Conservation (phyloP, 2,888 invertebrate genomes). For the Rhamphomyia laevipes region DNA sequence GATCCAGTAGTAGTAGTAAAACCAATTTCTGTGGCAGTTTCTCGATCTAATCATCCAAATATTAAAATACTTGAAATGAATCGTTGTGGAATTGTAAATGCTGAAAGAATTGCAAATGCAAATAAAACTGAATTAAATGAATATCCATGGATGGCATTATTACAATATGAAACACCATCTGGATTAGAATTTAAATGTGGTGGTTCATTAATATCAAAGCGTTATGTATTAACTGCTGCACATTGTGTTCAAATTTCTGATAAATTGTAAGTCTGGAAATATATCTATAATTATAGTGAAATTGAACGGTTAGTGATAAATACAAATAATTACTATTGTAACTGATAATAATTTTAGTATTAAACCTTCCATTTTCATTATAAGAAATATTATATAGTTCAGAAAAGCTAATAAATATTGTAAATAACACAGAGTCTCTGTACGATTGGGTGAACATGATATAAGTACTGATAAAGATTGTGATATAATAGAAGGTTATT, state of each 20-base stretch:
- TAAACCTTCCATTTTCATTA: neutral
- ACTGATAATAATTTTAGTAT: too few species aligned
- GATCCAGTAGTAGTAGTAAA: too few species aligned
- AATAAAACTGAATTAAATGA: slow-evolving; percentile 47
- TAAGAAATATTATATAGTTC: neutral
- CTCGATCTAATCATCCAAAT: too few species aligned
- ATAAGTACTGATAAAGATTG: slow-evolving; percentile 28
- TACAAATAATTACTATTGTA: too few species aligned
- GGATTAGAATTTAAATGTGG: slow-evolving; percentile 24
- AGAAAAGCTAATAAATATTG: neutral
- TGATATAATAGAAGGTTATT: slow-evolving; percentile 17
- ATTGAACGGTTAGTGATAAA: neutral
- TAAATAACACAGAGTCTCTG: slow-evolving; percentile 22
- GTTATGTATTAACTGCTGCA: slow-evolving; percentile 21
- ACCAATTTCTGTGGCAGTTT: too few species aligned
- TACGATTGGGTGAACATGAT: slow-evolving; percentile 38
- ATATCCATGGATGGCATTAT: slow-evolving; percentile 62
- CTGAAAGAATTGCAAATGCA: slow-evolving; percentile 47
- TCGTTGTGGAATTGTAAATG: too few species aligned
- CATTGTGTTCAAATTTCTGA: slow-evolving; percentile 15
- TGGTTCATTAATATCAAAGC: slow-evolving; percentile 18
- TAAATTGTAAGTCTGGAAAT: slow-evolving; percentile 12
- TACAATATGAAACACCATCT: slow-evolving; percentile 41
- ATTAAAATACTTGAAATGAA: too few species aligned
- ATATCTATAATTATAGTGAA: neutral